Evolutionary conservation across 1,140 invertebrate genomes (phyloP).

Genomic region (Drosophila yakuba): DNA sequence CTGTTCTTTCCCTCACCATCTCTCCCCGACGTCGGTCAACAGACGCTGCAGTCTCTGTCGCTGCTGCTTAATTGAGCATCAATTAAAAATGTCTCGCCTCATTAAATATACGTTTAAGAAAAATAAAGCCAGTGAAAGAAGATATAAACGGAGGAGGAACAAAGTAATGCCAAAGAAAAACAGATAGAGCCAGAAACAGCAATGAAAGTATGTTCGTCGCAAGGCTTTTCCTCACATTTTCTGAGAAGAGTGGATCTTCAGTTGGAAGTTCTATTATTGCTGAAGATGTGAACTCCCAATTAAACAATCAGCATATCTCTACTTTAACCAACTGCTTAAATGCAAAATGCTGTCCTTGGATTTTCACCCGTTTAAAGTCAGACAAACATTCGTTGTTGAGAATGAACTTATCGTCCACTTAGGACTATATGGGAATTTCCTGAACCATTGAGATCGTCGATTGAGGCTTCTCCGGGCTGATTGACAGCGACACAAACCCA

Average conservation of each 20-base stretch:
- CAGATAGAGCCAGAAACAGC: slow-evolving; percentile 19
- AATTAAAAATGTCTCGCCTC: slow-evolving; percentile 80
- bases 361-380: slow-evolving; percentile 14
- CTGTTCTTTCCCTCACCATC: slow-evolving; percentile 5
- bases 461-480: background rate
- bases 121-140: slow-evolving; percentile 26
- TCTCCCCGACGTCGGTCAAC: slow-evolving; percentile 26
- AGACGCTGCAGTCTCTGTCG: slow-evolving; percentile 12
- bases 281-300: too few relatives aligned
- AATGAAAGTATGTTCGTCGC: slow-evolving; percentile 16
- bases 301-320: too few relatives aligned
- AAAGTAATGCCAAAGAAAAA: slow-evolving; percentile 3
- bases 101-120: slow-evolving; percentile 63
- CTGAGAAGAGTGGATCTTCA: slow-evolving; percentile 25
- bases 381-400: slow-evolving; percentile 12
- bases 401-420: slow-evolving; percentile 2
- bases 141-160: background rate
- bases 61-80: slow-evolving; percentile 75
- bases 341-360: too few relatives aligned
- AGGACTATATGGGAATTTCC: background rate
- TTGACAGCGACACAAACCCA: slow-evolving; percentile 16
- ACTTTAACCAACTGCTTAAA: too few relatives aligned
- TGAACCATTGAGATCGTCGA: slow-evolving; percentile 11
- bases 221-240: slow-evolving; percentile 10
- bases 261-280: background rate